phyloP scores from a whole-genome alignment of 2,888 invertebrate genomes.

The Tupiocoris notatus region DNA sequence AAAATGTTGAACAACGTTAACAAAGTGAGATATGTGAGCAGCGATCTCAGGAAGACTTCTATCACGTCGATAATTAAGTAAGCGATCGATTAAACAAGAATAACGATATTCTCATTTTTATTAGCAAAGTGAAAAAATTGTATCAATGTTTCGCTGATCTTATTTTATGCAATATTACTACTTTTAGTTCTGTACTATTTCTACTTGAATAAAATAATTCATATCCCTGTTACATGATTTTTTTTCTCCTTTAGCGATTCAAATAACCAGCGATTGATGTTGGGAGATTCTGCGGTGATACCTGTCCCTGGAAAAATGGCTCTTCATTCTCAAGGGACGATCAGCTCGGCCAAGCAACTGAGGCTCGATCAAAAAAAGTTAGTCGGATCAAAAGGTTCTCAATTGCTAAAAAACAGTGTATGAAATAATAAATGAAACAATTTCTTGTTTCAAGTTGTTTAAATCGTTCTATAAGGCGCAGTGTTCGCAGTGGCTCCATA shows the following conservation, averaged over 20 bases:
- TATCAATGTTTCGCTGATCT: too few species aligned
- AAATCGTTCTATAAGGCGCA: constrained; percentile 83
- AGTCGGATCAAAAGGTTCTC: constrained; percentile 51
- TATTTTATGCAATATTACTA: constrained; percentile 37
- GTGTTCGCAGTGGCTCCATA: constrained; percentile 87
- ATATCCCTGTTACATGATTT: not conserved
- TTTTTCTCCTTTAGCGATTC: constrained; percentile 70
- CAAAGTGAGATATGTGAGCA: constrained; percentile 77
- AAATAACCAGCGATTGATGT: constrained; percentile 85
- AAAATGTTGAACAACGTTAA: constrained; percentile 78
- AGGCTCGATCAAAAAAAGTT: constrained; percentile 88
- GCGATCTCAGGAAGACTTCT: constrained; percentile 75
- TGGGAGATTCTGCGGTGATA: constrained; percentile 91
- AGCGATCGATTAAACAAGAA: constrained; percentile 49
- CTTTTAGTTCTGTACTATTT: not conserved
- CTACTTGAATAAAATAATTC: too few species aligned
- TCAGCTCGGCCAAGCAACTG: constrained; percentile 83
- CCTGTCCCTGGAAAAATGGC: constrained; percentile 79
- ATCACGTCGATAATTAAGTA: constrained; percentile 87
- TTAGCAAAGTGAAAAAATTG: too few species aligned
- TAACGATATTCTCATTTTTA: too few species aligned
- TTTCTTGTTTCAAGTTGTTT: constrained; percentile 39
- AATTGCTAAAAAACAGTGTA: not conserved
- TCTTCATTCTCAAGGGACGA: constrained; percentile 81
- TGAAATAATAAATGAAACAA: not conserved